Base-by-base conservation (phyloP, 2,113 vertebrate species). In the Coptodon rendalli region DNA sequence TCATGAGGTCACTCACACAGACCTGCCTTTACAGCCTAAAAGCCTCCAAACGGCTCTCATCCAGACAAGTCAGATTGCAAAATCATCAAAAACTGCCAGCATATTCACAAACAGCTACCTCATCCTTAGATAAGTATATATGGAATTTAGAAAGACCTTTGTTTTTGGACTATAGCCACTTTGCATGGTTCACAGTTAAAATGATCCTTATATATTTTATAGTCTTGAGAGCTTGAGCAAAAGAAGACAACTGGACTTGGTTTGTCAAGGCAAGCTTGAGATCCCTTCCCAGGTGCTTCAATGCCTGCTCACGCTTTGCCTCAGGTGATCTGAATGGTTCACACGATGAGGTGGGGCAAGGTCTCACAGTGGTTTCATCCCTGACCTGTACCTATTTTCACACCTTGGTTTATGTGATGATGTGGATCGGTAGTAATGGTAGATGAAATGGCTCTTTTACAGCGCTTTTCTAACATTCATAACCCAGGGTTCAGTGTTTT, bases 211-310 rank as follows among this genome's bases (percentile, higher is more conserved):
- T 29, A 29, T 3, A 48, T 50, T 66, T 66, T 66, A n/a, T 66
- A n/a, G 19, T 13, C 61, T 66, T 66, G 61, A 66, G 31, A 36
- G 2, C 61, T 66, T 66, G 61, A 66, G 10, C 61, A n/a, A 38
- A 66, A 66, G 61, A 66, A 66, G 61, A 66, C 61, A 66, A 13
- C 61, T 38, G 34, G 61, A 38, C 61, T 66, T 66, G 19, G 12
- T 38, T 66, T 66, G 0, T 66, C 34, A 66, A 66, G 61, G 34
- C 61, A 66, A 66, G 19, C 34, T 68, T 68, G 34, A 68, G 34
- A 68, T 40, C 34, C 19, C 11, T 68, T 68, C 63, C 19, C 0
- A 38, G 63, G 0, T 13, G 34, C 11, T 68, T 22, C 19, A 66
- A 38, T 38, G 19, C 2, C 61, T 22, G 6, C 11, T 68, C 63